phyloP scores from a whole-genome alignment of 2,113 vertebrate species.

The Hippocampus zosterae region DNA sequence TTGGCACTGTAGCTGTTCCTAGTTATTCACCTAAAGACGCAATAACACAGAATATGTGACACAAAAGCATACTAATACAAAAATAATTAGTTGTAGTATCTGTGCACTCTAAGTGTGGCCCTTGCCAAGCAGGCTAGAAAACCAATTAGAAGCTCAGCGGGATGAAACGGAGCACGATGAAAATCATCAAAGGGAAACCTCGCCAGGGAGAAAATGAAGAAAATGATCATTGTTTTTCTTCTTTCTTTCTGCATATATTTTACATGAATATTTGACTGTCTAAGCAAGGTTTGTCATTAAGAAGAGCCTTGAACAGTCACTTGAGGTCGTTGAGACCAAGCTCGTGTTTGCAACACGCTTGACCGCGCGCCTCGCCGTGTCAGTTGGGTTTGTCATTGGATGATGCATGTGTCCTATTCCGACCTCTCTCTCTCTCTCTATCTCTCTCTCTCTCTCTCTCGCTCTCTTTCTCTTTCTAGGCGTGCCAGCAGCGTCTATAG shows the following conservation, averaged over 20 bases:
- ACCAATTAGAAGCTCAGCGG: slow-evolving; percentile 73
- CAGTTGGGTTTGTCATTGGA: background rate
- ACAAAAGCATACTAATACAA: slow-evolving; percentile 67
- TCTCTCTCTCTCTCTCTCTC: too few relatives aligned
- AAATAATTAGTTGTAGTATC: slow-evolving; percentile 68
- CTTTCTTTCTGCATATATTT: slow-evolving; percentile 62
- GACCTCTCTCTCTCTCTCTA: too few relatives aligned
- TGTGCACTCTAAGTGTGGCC: slow-evolving; percentile 69
- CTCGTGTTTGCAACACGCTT: background rate
- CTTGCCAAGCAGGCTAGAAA: slow-evolving; percentile 53
- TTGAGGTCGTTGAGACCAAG: slow-evolving; percentile 38
- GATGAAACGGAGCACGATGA: slow-evolving; percentile 72
- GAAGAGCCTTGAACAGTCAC: slow-evolving; percentile 48
- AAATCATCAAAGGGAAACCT: slow-evolving; percentile 73
- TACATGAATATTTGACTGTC: slow-evolving; percentile 67
- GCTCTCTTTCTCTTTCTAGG: background rate
- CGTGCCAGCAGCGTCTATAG: background rate
- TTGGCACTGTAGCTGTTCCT: slow-evolving; percentile 57
- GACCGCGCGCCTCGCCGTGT: background rate
- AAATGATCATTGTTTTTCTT: slow-evolving; percentile 70
- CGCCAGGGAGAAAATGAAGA: slow-evolving; percentile 67
- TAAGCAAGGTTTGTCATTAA: slow-evolving; percentile 68
- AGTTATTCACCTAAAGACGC: slow-evolving; percentile 65
- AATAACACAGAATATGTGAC: slow-evolving; percentile 56
- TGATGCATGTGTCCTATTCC: background rate